Conservation (phyloP, 2,113 vertebrate species). For the Phrynosoma platyrhinos region DNA sequence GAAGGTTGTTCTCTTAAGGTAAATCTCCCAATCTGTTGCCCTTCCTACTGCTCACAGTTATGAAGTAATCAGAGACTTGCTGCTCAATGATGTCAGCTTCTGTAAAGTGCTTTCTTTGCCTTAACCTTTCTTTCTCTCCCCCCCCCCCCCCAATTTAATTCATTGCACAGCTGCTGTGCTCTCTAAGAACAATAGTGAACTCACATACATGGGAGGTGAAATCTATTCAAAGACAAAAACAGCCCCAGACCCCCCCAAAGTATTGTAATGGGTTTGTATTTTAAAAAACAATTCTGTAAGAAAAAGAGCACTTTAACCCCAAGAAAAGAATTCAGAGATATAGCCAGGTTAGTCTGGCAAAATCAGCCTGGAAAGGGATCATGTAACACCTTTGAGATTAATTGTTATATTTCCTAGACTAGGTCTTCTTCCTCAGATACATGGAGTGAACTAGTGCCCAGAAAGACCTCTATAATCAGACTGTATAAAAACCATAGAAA, state of each 20-base stretch:
- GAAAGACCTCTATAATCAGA: too few species aligned
- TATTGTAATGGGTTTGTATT: background rate
- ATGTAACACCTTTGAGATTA: too few species aligned
- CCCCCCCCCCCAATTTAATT: background rate
- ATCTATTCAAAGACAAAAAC: background rate
- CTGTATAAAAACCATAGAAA: too few species aligned
- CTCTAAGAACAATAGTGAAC: background rate
- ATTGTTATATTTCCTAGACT: too few species aligned
- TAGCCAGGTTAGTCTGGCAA: too few species aligned
- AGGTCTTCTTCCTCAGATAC: too few species aligned
- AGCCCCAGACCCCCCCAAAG: background rate
- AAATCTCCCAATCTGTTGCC: background rate
- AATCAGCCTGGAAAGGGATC: too few species aligned
- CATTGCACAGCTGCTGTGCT: background rate
- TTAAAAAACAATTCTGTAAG: background rate
- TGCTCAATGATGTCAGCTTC: slow-evolving; percentile 8
- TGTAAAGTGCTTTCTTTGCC: slow-evolving; percentile 11
- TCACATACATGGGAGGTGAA: background rate
- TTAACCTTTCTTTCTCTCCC: slow-evolving; percentile 3
- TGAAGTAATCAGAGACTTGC: slow-evolving; percentile 3
- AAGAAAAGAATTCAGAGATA: too few species aligned
- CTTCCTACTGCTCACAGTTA: slow-evolving; percentile 22
- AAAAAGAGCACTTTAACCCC: background rate
- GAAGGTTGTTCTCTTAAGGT: background rate
- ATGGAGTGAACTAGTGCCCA: too few species aligned